These are phyloP conservation scores for Lucifuga dentata DNA, from an alignment of 2,113 vertebrate genomes.

Conservation along the genomic window DNA sequence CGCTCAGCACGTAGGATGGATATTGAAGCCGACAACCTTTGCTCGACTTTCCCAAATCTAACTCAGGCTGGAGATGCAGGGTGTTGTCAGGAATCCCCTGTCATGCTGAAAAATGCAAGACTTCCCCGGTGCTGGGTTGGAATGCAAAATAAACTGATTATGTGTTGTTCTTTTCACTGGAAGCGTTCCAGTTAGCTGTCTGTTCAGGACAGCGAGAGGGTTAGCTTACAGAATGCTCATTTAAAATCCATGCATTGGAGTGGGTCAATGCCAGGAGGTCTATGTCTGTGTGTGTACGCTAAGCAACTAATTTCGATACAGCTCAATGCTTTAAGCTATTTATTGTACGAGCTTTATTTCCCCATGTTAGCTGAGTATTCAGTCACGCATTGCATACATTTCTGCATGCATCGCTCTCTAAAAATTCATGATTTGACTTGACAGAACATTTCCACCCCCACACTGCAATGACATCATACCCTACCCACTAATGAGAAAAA, in stretches of 20 bases:
- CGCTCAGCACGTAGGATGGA: slow-evolving; percentile 53
- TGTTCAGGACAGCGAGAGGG: background rate
- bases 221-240: slow-evolving; percentile 10
- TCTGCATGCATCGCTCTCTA: slow-evolving; percentile 37
- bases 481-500: slow-evolving; percentile 52
- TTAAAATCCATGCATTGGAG: slow-evolving; percentile 34
- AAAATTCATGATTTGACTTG: slow-evolving; percentile 52
- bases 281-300: background rate
- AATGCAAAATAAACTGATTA: slow-evolving; percentile 32
- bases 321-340: slow-evolving; percentile 18
- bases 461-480: slow-evolving; percentile 50
- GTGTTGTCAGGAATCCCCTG: slow-evolving; percentile 31
- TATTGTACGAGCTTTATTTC: slow-evolving; percentile 30
- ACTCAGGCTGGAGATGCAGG: slow-evolving; percentile 20
- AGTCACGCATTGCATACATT: slow-evolving; percentile 40
- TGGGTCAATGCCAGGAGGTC: slow-evolving; percentile 18
- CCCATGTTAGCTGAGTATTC: slow-evolving; percentile 40
- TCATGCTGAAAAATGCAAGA: slow-evolving; percentile 44
- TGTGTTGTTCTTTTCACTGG: background rate
- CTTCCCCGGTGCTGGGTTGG: slow-evolving; percentile 25
- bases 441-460: slow-evolving; percentile 47
- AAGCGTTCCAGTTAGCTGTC: background rate
- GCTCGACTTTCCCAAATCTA: slow-evolving; percentile 61
- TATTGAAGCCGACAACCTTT: slow-evolving; percentile 68
- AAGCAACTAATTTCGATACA: slow-evolving; percentile 28